Base-by-base conservation (phyloP, 2,113 vertebrate genomes). In the Pelecanoides urinatrix region DNA sequence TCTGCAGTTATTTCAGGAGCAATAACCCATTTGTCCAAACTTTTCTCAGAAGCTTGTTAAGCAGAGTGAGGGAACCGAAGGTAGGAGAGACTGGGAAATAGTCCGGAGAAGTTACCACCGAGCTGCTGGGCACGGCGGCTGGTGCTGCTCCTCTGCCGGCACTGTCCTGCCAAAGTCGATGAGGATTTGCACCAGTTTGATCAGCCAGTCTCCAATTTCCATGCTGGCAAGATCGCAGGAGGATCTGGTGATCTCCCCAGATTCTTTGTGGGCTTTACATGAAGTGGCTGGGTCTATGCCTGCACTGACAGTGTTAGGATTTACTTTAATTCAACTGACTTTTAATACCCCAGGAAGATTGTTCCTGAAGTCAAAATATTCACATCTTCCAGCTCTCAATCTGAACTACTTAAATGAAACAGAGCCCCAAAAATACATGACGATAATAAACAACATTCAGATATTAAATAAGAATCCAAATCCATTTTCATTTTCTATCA, bases 11-110 rank as follows among this genome's bases (percentile, higher is more conserved):
- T 83, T 93, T 52, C 59, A 93, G 74, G 88, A 92, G 94, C 93
- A 93, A 96, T 92, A 94, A 95, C 88, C 80, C 62, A 0, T 34
- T 47, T 88, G 55, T 79, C 74, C 90, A 53, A 76, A 62, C 75
- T 86, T 80, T 95, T 94, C 90, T 88, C 67, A 90, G 83, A 58
- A 71, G 76, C 42, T 56, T 6, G 38, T 86, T 81, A 59, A 55
- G 66, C 44, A n/a, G 40, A 17, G 14, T 3, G 18, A 79, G 50
- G 62, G 53, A 26, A 68, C 3, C 7, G 62, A 65, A 92, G 91
- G 78, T 66, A 44, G 67, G 40, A 83, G 78, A 63, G 38, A 1
- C 23, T 71, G 86, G 61, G 90, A 81, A 74, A 40, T 2, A 26
- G 38, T 44, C 73, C 63, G 61, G 71, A 72, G 22, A 27, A n/a